Evolutionary conservation across 2,113 vertebrate species (phyloP), one percentile per base, ranked within the genome.

Genomic region (Castor canadensis): DNA sequence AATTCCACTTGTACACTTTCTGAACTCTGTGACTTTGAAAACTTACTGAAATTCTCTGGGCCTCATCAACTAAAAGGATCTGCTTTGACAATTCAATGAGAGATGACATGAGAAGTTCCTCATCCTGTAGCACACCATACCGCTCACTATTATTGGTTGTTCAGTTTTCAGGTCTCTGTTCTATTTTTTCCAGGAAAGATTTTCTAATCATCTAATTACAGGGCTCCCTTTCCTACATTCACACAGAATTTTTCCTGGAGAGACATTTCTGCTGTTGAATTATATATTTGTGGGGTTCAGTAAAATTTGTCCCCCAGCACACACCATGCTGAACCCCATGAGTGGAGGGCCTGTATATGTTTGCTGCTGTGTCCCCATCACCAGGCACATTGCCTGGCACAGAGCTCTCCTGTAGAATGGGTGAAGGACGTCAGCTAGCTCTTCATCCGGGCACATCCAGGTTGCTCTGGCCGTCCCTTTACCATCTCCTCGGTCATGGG

Each of bases 1-100:
- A 67, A 73, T 91, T 60, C 67, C 32, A 54, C 60, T 32, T 35
- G 16, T 72, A 32, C 47, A 30, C 43, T 67, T 67, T 47, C 56
- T 62, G 49, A 94, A 69, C 66, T 89, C 64, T 71, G 35, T 30
- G 49, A 75, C 43, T 45, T 56, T 66, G 84, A 54, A 93, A 60
- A 64, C 3, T 22, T 22, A 19, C 8, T 84, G 43, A 47, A 38
- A 20, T 83, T 71, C 64, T 67, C 32, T 26, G 64, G 81, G 82
- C 54, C 66, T 92, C 45, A 9, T 54, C 40, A 35, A 8, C n/a
- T 32, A 16, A 56, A 11, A 79, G 35, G n/a, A 9, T 9, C 32
- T 49, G 10, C 64, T 83, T 28, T 24, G 7, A 16, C 43, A n/a
- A 54, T 6, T 79, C 54, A 32, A 0, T 28, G 38, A 87, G 49